phyloP scores from a whole-genome alignment of 2,113 vertebrate species.

The Erythrocercus mccallii region DNA sequence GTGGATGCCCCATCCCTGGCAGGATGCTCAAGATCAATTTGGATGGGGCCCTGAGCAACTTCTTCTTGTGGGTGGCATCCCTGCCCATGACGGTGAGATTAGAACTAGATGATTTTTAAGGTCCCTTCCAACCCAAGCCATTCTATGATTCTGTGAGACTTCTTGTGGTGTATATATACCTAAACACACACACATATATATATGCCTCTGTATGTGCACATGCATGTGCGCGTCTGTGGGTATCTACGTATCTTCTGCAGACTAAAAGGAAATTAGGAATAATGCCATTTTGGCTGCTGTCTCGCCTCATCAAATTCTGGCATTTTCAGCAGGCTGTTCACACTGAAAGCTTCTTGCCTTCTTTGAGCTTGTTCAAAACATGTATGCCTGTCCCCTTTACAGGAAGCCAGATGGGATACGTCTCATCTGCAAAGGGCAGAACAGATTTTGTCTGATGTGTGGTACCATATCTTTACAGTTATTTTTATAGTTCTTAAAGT shows the following conservation, averaged over 20 bases:
- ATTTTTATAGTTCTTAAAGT: slow-evolving; percentile 26
- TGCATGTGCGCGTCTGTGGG: fast-evolving
- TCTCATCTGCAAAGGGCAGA: slow-evolving; percentile 54
- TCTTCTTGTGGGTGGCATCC: neutral
- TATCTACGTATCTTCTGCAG: neutral
- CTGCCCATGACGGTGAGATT: neutral
- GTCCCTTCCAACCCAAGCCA: neutral
- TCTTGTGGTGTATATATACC: neutral
- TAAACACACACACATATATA: neutral
- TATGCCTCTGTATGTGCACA: fast-evolving
- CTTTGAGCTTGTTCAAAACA: slow-evolving; percentile 4
- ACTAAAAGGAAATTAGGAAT: neutral
- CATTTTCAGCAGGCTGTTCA: slow-evolving; percentile 43
- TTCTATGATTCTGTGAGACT: neutral
- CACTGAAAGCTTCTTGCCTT: slow-evolving; percentile 21
- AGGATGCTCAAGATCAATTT: neutral
- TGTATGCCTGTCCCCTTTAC: neutral
- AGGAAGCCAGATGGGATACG: slow-evolving; percentile 37
- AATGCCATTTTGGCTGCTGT: neutral
- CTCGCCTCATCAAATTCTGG: neutral
- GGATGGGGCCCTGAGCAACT: neutral
- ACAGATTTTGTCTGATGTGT: slow-evolving; percentile 52
- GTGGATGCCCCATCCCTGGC: neutral
- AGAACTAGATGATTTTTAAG: neutral
- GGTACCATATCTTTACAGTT: slow-evolving; percentile 23